Evolutionary conservation across 2,888 invertebrate species (phyloP), one percentile per base, ranked within the genome.

Genomic region (Cataglyphis altisquamis): DNA sequence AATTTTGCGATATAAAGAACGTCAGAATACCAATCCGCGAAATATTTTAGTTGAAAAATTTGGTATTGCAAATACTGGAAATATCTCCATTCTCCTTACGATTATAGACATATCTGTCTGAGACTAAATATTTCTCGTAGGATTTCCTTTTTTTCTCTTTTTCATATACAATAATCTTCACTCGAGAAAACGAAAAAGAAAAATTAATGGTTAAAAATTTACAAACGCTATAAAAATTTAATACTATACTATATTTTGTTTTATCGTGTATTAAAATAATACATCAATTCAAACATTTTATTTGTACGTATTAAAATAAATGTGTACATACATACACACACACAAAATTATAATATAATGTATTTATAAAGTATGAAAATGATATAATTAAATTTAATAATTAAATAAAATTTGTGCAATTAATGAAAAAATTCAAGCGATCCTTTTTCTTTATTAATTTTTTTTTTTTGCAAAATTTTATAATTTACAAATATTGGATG

Each of bases 31-130:
- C 60, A 80, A 80, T 72, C 12, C 10, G 45, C 45, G 45, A 72
- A 80, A 45, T 45, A 60, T 36, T 12, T 80, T 72, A 80, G 60
- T 80, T 80, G 72, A 21, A 48, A 72, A 67, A 67, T 77, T 77
- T 41, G 41, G 60, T 80, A 72, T 60, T 72, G 72, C 57, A 60
- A 55, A 57, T 78, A 18, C 45, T 45, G 25, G 45, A 41, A 72
- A 60, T 78, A 68, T 78, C 45, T 78, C 6, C 45, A 41, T 60
- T 52, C n/a, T 80, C 21, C 8, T 45, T 72, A 18, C 41, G 32
- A 32, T 45, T 48, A n/a, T n/a, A 52, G 8, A n/a, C 8, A 52
- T 72, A 41, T 41, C 21, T 29, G 67, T 41, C 29, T 60, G 15
- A 60, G 72, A 80, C 60, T 70, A 78, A 78, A 45, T 60, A 63